Base-by-base conservation (phyloP, 2,113 vertebrate genomes). In the Amphiprion ocellaris region DNA sequence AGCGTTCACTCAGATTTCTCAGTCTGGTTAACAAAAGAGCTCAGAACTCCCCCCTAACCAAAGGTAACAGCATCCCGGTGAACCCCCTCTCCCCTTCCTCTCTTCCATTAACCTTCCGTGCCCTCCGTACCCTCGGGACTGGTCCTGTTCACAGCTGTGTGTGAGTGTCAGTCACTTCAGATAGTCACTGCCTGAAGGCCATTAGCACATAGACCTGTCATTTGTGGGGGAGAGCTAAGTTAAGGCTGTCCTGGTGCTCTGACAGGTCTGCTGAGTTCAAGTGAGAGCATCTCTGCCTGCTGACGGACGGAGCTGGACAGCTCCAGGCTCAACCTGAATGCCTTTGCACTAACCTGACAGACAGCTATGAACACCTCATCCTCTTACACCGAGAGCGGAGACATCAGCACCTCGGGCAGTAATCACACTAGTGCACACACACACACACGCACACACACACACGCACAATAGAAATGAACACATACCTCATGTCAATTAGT, bases 51-150 rank as follows among this genome's bases (percentile, higher is more conserved):
- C 74, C 8, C 8, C 26, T 23, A 66, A 78, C 68, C 50, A 65
- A 73, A 82, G 70, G 92, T 90, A 86, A 92, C 10, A 44, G 71
- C 88, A 75, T 82, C 81, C 87, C 92, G 87, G 89, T 90, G 82
- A 83, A 70, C 5, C 85, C 73, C 63, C 59, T 44, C 83, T 74
- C 66, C n/a, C 54, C 56, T 66, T 77, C 44, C 68, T 54, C 59
- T 75, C 50, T 70, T 83, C 73, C 90, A 89, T 90, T 89, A 91
- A 91, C 92, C 91, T 83, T 58, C 33, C 4, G 1, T 74, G 61
- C 60, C 81, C 85, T 58, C 71, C 3, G 8, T 19, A 52, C 70
- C 87, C 85, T 67, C 15, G 24, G 75, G 79, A 71, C 44, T 0
- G 64, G 47, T 78, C 81, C 66, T 69, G 83, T 71, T 79, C 79